Percentiles rank a stretch among this genome's conserved stretches.
phyloP scores from a whole-genome alignment of 2,888 invertebrate species.

The Diplazon laetatorius region DNA sequence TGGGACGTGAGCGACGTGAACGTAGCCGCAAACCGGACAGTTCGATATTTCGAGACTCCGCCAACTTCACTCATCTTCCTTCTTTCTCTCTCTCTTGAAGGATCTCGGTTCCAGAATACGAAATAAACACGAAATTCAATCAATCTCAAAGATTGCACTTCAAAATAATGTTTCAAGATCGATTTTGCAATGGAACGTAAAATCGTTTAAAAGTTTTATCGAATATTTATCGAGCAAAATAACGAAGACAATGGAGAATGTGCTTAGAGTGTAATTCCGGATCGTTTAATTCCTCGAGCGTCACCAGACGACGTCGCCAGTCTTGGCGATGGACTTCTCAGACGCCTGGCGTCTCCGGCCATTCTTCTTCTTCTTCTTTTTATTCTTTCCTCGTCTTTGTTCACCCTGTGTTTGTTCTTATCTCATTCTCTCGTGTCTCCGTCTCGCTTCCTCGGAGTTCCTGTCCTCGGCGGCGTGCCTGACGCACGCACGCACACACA shows the following conservation, averaged over 20 bases:
- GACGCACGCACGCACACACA: constrained; percentile 26
- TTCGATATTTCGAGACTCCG: too few species aligned
- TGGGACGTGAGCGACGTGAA: too few species aligned
- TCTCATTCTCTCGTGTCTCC: constrained; percentile 6
- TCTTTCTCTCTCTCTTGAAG: too few species aligned
- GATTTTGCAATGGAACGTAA: constrained; percentile 28
- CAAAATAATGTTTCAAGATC: background rate
- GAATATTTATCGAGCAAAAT: constrained; percentile 51
- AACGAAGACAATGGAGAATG: too few species aligned
- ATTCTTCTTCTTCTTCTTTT: constrained; percentile 13
- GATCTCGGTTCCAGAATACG: too few species aligned
- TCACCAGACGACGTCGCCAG: constrained; percentile 39
- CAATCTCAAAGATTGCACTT: too few species aligned
- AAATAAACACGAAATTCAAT: too few species aligned
- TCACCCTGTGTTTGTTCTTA: background rate
- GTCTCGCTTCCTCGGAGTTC: constrained; percentile 28
- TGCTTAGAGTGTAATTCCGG: constrained; percentile 52
- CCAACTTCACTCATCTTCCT: too few species aligned
- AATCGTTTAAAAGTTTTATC: background rate
- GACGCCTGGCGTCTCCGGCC: constrained; percentile 46
- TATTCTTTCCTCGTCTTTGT: background rate
- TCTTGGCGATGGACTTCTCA: constrained; percentile 4
- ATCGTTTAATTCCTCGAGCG: constrained; percentile 62
- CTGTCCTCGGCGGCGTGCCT: constrained; percentile 25
- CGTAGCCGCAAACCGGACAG: too few species aligned